Evolutionary conservation across 2,113 vertebrate species (phyloP).

Genomic region (Pseudolaguvia tuberculata): DNA sequence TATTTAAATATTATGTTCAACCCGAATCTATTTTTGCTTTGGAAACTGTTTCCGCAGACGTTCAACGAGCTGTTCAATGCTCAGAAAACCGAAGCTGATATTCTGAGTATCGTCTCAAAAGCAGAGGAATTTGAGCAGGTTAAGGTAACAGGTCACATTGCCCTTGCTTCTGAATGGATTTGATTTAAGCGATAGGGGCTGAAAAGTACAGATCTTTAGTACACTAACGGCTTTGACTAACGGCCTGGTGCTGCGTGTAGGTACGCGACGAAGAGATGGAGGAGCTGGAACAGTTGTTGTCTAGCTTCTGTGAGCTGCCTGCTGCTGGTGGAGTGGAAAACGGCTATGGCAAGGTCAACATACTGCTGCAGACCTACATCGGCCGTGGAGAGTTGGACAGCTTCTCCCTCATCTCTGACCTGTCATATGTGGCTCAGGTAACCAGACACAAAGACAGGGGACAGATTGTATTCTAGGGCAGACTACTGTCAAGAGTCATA

Average conservation of each 20-base stretch:
- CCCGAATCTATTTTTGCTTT: neutral
- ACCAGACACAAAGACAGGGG: constrained; percentile 40
- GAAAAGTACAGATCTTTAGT: too few relatives aligned
- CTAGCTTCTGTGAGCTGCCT: constrained; percentile 82
- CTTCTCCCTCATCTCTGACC: constrained; percentile 97
- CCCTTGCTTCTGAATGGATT: too few relatives aligned
- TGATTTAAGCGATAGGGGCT: too few relatives aligned
- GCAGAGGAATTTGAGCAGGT: constrained; percentile 98
- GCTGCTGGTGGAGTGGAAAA: constrained; percentile 94
- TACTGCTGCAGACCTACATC: constrained; percentile 95
- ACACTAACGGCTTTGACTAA: constrained; percentile 2
- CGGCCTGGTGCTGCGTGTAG: constrained; percentile 55
- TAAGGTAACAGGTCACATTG: too few relatives aligned
- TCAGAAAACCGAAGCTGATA: constrained; percentile 89
- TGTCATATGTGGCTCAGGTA: constrained; percentile 95
- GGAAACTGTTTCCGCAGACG: constrained; percentile 71
- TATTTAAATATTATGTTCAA: neutral
- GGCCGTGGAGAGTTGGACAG: constrained; percentile 91
- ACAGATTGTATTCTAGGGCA: neutral
- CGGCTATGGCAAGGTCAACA: constrained; percentile 95
- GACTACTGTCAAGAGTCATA: neutral
- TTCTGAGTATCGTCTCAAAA: constrained; percentile 91
- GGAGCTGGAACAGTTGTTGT: constrained; percentile 84
- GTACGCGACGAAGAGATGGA: constrained; percentile 94
- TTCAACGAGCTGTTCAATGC: constrained; percentile 94